These are phyloP conservation scores for Drosophila tanythrix DNA, from an alignment of 2,888 invertebrate genomes.

Conservation along the genomic window DNA sequence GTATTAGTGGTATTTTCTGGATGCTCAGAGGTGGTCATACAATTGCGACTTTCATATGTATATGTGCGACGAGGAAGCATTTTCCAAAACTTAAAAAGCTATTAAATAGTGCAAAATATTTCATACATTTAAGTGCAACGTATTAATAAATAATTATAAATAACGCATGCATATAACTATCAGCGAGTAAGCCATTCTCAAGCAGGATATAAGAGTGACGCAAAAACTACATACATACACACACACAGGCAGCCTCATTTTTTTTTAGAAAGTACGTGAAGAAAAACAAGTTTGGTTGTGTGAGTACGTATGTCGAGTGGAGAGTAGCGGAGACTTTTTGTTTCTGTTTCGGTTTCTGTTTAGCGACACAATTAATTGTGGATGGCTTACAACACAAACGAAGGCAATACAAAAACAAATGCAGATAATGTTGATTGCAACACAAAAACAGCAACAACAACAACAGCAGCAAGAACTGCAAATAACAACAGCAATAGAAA, in stretches of 20 bases:
- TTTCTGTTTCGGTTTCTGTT: conserved; percentile 68
- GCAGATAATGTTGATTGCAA: conserved; percentile 56
- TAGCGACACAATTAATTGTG: conserved; percentile 72
- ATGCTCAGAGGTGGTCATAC: conserved; percentile 34
- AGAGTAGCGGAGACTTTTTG: conserved; percentile 65
- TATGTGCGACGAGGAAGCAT: conserved; percentile 71
- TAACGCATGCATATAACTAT: conserved; percentile 42
- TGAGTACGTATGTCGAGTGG: conserved; percentile 67
- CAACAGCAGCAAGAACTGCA: conserved; percentile 41
- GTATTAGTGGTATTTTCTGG: conserved; percentile 31
- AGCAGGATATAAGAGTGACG: conserved; percentile 50
- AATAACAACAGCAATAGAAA: conserved; percentile 38
- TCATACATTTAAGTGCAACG: conserved; percentile 65
- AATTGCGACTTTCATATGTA: conserved; percentile 51
- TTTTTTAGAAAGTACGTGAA: conserved; percentile 72
- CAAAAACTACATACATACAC: conserved; percentile 53
- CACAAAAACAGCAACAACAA: conserved; percentile 44
- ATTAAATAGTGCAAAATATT: conserved; percentile 70
- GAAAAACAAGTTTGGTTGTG: conserved; percentile 68
- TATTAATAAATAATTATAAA: conserved; percentile 41
- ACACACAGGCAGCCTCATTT: conserved; percentile 54
- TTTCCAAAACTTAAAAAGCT: conserved; percentile 59
- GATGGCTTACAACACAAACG: conserved; percentile 70
- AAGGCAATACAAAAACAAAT: conserved; percentile 51
- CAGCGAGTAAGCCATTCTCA: conserved; percentile 28